Evolutionary conservation across 2,888 invertebrate genomes (phyloP).

Genomic region (Melinaea marsaeus): DNA sequence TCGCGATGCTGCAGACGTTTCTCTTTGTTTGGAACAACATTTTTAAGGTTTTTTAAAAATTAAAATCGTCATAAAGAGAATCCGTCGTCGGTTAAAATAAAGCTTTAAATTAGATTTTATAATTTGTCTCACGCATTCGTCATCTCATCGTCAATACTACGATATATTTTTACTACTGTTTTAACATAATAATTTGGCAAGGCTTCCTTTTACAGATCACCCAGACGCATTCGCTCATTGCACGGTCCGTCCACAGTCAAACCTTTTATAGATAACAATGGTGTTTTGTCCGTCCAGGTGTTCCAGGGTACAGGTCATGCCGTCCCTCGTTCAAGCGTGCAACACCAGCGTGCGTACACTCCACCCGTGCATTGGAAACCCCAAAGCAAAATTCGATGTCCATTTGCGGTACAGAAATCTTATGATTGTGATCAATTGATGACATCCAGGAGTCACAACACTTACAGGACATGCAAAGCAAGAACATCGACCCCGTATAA

Average conservation of each 20-base stretch:
- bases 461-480: constrained; percentile 37
- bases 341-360: constrained; percentile 46
- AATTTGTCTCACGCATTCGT: constrained; percentile 24
- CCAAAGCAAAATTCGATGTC: constrained; percentile 34
- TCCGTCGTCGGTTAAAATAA: constrained; percentile 24
- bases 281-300: constrained; percentile 56
- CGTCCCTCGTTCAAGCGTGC: constrained; percentile 56
- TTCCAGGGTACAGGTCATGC: constrained; percentile 57
- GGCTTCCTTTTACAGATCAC: constrained; percentile 14
- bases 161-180: constrained; percentile 19
- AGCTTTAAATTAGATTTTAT: constrained; percentile 20
- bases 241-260: constrained; percentile 28
- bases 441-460: constrained; percentile 32
- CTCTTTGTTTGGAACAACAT: background rate
- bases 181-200: constrained; percentile 25
- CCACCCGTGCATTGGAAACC: constrained; percentile 43
- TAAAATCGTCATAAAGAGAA: constrained; percentile 18
- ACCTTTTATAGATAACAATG: constrained; percentile 31
- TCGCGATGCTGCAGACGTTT: background rate
- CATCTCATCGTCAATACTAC: constrained; percentile 15
- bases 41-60: background rate
- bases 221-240: constrained; percentile 18
- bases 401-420: constrained; percentile 2
- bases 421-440: constrained; percentile 4
- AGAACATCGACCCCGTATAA: constrained; percentile 42